phyloP scores from a whole-genome alignment of 2,888 invertebrate species.

The Agapostemon virescens region DNA sequence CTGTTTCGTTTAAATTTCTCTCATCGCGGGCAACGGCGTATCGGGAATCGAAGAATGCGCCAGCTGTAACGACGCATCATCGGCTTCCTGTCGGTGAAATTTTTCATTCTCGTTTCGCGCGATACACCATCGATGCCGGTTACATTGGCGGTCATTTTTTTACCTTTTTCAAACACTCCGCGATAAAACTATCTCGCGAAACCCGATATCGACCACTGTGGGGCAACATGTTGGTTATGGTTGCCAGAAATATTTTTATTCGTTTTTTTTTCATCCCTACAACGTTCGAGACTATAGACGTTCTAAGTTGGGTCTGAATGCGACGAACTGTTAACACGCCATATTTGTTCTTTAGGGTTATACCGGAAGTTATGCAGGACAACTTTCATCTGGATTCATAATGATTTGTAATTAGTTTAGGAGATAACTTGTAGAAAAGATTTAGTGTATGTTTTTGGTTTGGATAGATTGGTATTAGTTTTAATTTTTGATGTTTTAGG shows the following conservation, averaged over 20 bases:
- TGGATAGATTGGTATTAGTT: neutral
- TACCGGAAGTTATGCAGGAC: too few relatives aligned
- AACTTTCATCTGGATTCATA: neutral
- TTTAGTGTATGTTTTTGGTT: neutral
- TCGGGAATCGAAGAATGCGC: conserved; percentile 48
- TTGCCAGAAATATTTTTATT: conserved; percentile 2
- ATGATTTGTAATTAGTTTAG: neutral
- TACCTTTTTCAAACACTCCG: neutral
- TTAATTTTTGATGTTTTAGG: neutral
- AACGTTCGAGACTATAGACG: too few relatives aligned
- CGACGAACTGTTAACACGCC: neutral
- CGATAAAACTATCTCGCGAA: neutral
- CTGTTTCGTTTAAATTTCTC: conserved; percentile 51
- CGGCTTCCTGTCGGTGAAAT: conserved; percentile 30
- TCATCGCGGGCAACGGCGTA: conserved; percentile 27
- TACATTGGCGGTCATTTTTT: conserved; percentile 1
- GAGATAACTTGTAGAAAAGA: neutral
- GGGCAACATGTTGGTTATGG: neutral
- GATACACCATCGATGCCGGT: conserved; percentile 14
- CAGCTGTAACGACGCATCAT: conserved; percentile 48
- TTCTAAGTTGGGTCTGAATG: neutral
- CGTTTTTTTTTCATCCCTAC: neutral
- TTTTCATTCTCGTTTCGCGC: conserved; percentile 36
- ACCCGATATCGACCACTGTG: neutral
- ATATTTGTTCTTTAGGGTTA: neutral